These are phyloP conservation scores for Ruditapes philippinarum DNA, from an alignment of 1,140 invertebrate species.

Conservation along the genomic window DNA sequence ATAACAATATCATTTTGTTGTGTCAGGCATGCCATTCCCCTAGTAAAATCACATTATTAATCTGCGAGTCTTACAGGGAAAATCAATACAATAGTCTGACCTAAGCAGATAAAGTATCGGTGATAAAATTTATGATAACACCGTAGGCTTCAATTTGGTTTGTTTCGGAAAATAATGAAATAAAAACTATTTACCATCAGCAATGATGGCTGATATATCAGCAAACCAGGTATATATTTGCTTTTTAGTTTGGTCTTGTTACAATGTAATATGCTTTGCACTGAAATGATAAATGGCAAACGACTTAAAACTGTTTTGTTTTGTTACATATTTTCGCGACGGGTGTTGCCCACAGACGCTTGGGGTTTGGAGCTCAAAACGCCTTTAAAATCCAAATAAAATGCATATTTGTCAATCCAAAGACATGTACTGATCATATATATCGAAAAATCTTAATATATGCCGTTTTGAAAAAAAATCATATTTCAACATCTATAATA, in stretches of 20 bases:
- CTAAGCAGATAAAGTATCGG: not conserved
- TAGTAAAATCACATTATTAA: too few relatives aligned
- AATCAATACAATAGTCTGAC: too few relatives aligned
- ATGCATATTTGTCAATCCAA: not conserved
- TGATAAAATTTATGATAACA: not conserved
- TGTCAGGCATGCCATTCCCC: too few relatives aligned
- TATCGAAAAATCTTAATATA: not conserved
- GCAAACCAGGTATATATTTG: not conserved
- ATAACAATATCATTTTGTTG: too few relatives aligned
- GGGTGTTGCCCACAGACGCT: not conserved
- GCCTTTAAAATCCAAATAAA: not conserved
- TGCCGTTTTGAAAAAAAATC: too few relatives aligned
- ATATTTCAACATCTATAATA: too few relatives aligned
- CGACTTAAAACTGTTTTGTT: not conserved
- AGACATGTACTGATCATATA: not conserved
- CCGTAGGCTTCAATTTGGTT: not conserved
- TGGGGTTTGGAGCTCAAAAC: not conserved
- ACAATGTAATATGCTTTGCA: not conserved
- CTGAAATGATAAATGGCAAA: not conserved
- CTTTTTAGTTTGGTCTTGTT: not conserved
- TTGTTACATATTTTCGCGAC: not conserved
- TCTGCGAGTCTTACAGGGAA: too few relatives aligned
- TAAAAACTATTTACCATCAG: not conserved
- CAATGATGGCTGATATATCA: constrained; percentile 29
- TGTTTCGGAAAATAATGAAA: not conserved